Base-by-base conservation (phyloP, 35 echinoderm and acorn worm genomes). In the Ptychodera flava region DNA sequence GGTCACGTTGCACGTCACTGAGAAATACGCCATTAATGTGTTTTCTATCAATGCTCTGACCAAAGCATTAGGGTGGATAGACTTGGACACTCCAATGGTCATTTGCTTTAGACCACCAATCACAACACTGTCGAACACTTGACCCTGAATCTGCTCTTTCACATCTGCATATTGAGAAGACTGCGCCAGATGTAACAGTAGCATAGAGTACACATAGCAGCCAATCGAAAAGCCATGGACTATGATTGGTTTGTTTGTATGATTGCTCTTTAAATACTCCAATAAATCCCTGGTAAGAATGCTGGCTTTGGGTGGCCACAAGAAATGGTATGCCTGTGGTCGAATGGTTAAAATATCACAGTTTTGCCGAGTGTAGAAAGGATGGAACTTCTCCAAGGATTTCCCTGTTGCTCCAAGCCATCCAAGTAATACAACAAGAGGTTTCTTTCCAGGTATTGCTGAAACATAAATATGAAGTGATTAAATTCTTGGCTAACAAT, bases 221-320 rank as follows among this genome's bases (percentile, higher is more conserved):
- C 80, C 80, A 1, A 82, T 82, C 2, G 80, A 82, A 34, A 82
- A 82, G 34, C 80, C 15, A 33, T 82, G 80, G 34, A 82, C 32
- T 1, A 82, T 33, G 15, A 82, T 1, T 82, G 80, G 80, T 33
- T 33, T 27, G 27, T 31, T 33, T 22, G 32, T 31, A 16, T 82
- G 16, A 1, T 82, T 0, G 1, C 34, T 33, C 80, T 33, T 33
- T 33, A 82, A 82, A 82, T 64, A 64, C 45, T 82, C 32, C 32
- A 82, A 33, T 27, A 82, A 22, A 22, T 82, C 30, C 0, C 2
- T 0, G 31, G n/a, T 33, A 1, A 34, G 32, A 33, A 27, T 82
- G 27, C 31, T 33, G 32, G 80, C 80, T 16, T 34, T 82, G 27
- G 31, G 31, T 33, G 80, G 80, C 80, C 80, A 82, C 34, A 82